Conservation (phyloP, 2,888 invertebrate species). For the Pristionchus fissidentatus region DNA sequence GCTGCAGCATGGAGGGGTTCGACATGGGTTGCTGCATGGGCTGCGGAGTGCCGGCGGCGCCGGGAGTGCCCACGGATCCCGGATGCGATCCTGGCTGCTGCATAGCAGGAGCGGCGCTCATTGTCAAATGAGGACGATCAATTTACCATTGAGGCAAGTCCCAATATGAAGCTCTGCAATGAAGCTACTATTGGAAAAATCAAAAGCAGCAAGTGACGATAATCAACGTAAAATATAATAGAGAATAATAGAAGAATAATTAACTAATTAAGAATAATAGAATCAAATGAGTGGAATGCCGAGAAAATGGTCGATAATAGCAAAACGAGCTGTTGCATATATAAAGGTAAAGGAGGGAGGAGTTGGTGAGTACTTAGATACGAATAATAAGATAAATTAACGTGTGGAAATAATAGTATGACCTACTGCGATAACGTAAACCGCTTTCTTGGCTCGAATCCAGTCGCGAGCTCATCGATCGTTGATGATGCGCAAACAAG, state of each 20-base stretch:
- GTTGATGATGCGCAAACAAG: slow-evolving; percentile 1
- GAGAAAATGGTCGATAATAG: neutral
- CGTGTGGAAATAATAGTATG: neutral
- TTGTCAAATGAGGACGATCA: neutral
- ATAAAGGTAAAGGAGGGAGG: no score
- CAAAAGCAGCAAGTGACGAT: neutral
- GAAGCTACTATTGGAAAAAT: neutral
- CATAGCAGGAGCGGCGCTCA: slow-evolving; percentile 41
- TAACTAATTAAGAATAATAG: neutral
- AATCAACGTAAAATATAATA: neutral
- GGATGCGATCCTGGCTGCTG: slow-evolving; percentile 47
- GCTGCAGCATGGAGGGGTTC: slow-evolving; percentile 39
- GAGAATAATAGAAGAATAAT: neutral
- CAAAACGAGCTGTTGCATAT: neutral
- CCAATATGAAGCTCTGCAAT: neutral
- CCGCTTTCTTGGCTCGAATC: slow-evolving; percentile 48
- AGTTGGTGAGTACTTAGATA: neutral
- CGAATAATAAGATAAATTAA: neutral
- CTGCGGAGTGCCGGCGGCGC: slow-evolving; percentile 27
- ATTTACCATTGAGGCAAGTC: neutral
- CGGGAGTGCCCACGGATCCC: slow-evolving; percentile 41
- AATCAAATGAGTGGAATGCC: neutral
- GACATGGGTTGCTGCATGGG: slow-evolving; percentile 31
- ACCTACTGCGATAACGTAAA: slow-evolving; percentile 31
- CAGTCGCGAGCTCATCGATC: slow-evolving; percentile 49